These are phyloP conservation scores for Tetrax tetrax DNA, from an alignment of 2,113 vertebrate genomes.

Conservation along the genomic window DNA sequence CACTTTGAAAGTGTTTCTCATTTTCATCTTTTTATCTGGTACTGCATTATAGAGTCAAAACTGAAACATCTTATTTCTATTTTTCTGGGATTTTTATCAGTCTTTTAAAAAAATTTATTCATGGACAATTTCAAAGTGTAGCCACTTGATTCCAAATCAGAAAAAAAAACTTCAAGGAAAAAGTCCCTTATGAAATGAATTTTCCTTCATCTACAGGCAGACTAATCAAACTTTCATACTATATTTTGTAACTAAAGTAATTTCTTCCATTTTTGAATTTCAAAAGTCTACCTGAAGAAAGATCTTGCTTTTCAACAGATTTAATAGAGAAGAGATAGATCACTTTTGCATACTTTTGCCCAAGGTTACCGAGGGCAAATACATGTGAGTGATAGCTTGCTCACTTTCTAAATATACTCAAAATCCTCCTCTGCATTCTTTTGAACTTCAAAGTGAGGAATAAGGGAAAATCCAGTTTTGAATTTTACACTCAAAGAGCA, in stretches of 20 bases:
- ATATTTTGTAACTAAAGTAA: neutral
- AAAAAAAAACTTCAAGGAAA: neutral
- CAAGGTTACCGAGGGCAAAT: neutral
- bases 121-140: neutral
- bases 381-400: neutral
- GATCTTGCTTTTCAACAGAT: neutral
- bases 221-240: neutral
- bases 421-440: neutral
- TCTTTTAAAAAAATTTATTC: neutral
- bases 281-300: neutral
- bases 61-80: neutral
- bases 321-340: neutral
- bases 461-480: neutral
- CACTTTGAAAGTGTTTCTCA: neutral
- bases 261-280: neutral
- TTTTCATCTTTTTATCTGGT: neutral
- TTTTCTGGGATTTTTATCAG: neutral
- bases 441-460: neutral
- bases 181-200: neutral
- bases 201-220: neutral
- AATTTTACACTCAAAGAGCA: neutral
- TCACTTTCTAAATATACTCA: neutral
- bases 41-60: neutral
- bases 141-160: neutral
- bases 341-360: neutral